Conservation (phyloP, 2,113 vertebrate species). For the Melospiza georgiana region DNA sequence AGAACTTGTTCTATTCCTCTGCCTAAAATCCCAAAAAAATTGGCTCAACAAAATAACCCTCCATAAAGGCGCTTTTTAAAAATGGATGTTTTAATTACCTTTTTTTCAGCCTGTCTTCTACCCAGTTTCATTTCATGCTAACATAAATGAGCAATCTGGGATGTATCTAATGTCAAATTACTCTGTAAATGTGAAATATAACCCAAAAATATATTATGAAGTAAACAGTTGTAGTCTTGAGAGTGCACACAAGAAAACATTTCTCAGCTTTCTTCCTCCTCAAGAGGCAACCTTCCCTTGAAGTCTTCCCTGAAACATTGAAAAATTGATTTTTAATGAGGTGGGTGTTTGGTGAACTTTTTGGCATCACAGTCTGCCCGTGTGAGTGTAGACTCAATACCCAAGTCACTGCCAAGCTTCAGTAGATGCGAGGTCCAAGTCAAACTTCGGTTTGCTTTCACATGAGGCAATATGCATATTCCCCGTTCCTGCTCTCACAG, state of each 20-base stretch:
- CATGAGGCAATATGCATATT: not conserved
- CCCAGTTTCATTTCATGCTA: not conserved
- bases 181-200: not conserved
- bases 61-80: not conserved
- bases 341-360: not conserved
- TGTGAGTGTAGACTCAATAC: not conserved
- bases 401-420: not conserved
- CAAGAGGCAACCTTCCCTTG: not conserved
- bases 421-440: not conserved
- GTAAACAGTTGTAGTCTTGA: not conserved
- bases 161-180: not conserved
- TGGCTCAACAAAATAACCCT: not conserved
- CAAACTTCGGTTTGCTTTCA: constrained; percentile 10
- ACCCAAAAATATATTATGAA: not conserved
- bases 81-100: constrained; percentile 17
- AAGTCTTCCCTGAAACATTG: not conserved
- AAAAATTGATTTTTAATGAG: not conserved
- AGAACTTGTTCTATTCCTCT: constrained; percentile 7
- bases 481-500: not conserved
- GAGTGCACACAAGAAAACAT: not conserved
- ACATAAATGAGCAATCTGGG: not conserved
- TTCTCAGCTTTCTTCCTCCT: not conserved
- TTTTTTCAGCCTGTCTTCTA: not conserved
- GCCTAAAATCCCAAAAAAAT: constrained; percentile 32
- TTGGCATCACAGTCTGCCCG: not conserved